phyloP scores from a whole-genome alignment of 2,113 vertebrate genomes.

The Semnornis frantzii region DNA sequence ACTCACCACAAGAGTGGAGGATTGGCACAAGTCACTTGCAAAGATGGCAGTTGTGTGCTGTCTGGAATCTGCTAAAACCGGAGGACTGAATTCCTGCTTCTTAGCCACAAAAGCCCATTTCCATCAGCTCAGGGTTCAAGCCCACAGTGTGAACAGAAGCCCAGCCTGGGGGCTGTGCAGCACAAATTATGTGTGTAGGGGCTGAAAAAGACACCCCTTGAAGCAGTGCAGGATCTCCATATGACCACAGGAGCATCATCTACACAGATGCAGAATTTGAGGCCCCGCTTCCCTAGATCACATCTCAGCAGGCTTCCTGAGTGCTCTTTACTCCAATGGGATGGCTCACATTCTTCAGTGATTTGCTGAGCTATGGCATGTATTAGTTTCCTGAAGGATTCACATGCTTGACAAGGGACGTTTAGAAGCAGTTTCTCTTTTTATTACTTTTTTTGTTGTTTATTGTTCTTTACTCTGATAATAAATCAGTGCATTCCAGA shows the following conservation, averaged over 20 bases:
- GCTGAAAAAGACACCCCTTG: not conserved
- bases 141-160: accelerated
- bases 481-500: constrained; percentile 42
- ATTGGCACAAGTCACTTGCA: not conserved
- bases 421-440: not conserved
- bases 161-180: not conserved
- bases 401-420: not conserved
- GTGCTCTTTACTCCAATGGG: not conserved
- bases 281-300: accelerated
- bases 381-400: not conserved
- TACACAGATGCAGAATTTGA: not conserved
- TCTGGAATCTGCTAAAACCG: not conserved
- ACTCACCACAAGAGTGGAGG: not conserved
- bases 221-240: not conserved
- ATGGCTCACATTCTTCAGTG: not conserved
- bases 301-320: not conserved
- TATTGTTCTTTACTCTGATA: constrained; percentile 17
- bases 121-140: not conserved
- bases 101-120: not conserved
- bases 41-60: not conserved
- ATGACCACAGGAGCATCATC: not conserved
- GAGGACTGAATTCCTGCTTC: not conserved
- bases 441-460: constrained; percentile 33
- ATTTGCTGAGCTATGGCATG: not conserved
- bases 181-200: not conserved